A percentile compares a stretch with the other conserved stretches of the same genome.
Conservation (phyloP, 1,140 invertebrate genomes). For the Calosoma granatense region DNA sequence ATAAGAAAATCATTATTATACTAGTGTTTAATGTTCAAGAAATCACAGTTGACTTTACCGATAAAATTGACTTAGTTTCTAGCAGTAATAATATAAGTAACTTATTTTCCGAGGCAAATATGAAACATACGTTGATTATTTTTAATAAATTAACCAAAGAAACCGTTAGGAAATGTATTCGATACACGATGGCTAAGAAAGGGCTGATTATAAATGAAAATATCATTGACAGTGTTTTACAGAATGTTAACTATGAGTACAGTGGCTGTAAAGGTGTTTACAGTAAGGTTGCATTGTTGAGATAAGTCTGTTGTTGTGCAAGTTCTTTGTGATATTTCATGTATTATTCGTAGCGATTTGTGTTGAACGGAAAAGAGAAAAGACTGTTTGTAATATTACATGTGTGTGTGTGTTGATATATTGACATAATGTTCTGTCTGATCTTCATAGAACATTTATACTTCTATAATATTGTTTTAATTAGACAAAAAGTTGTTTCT, state of each 20-base stretch:
- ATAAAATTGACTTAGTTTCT: not conserved
- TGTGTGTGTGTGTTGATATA: not conserved
- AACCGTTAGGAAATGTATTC: not conserved
- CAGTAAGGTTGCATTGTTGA: conserved; percentile 1
- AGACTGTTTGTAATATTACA: not conserved
- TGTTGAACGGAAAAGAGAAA: not conserved
- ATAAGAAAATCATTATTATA: not conserved
- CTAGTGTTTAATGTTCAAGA: not conserved
- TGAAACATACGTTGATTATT: not conserved
- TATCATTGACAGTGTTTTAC: not conserved
- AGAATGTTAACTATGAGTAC: not conserved
- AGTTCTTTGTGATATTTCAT: no score
- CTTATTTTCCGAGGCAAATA: not conserved
- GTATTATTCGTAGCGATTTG: not conserved
- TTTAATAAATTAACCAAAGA: not conserved
- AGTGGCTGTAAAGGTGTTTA: conserved; percentile 3
- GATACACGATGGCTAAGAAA: not conserved
- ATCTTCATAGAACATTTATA: no score
- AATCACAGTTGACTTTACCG: not conserved
- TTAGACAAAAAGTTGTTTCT: no score
- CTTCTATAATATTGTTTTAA: no score
- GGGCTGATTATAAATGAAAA: not conserved
- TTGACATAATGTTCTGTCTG: not conserved
- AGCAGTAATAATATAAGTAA: not conserved
- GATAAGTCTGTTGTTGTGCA: not conserved